These are phyloP conservation scores for Dryococelus australis DNA, from an alignment of 2,888 invertebrate genomes.

Conservation along the genomic window DNA sequence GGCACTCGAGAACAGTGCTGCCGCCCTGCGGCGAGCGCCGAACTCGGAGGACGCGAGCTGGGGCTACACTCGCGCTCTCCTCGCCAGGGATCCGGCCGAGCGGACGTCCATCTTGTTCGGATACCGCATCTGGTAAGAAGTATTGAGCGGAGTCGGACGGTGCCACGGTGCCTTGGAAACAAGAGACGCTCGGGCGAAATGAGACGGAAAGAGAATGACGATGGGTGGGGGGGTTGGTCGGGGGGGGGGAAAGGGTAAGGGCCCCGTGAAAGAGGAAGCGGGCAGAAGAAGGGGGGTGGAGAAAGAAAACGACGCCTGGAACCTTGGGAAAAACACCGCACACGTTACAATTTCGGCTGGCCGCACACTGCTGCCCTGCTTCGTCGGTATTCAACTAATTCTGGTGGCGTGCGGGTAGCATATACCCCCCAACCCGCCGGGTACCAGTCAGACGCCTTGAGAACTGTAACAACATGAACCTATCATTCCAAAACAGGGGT, in stretches of 20 bases:
- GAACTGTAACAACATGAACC: too few species aligned
- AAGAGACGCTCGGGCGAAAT: slow-evolving; percentile 21
- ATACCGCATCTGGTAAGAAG: slow-evolving; percentile 25
- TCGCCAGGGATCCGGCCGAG: too few species aligned
- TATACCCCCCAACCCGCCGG: too few species aligned
- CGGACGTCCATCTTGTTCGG: slow-evolving; percentile 27
- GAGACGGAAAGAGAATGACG: neutral
- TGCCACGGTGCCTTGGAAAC: slow-evolving; percentile 27
- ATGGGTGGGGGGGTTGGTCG: neutral
- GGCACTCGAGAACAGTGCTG: too few species aligned
- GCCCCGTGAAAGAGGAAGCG: neutral
- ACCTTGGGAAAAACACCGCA: neutral
- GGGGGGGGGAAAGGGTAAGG: neutral
- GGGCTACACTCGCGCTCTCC: neutral
- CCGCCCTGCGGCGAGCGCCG: neutral
- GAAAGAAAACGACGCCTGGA: slow-evolving; percentile 29
- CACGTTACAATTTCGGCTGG: neutral
- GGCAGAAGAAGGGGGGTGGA: neutral
- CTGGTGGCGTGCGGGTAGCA: too few species aligned
- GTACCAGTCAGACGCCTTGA: too few species aligned
- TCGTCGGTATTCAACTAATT: too few species aligned
- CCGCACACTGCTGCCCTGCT: too few species aligned
- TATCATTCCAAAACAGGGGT: too few species aligned
- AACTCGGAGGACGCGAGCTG: neutral
- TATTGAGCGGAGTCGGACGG: slow-evolving; percentile 23